Conservation (phyloP, 2,797 vertebrate genomes). For the Mormyrops attenuatus region DNA sequence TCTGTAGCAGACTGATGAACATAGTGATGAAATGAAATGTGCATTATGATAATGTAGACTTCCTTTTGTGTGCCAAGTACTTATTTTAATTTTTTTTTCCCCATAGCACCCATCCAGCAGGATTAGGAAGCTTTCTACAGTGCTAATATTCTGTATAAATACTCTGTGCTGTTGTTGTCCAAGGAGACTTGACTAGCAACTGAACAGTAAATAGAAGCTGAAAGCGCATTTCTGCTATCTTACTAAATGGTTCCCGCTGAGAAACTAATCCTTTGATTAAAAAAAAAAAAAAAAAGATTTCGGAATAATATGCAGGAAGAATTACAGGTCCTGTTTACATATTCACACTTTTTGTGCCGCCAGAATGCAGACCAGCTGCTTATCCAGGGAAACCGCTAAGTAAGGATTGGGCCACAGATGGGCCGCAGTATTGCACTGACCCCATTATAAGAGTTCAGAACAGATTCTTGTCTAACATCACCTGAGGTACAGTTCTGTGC, state of each 20-base stretch:
- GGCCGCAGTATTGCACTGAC: not conserved
- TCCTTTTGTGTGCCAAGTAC: not conserved
- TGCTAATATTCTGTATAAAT: not conserved
- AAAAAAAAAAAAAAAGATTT: not conserved
- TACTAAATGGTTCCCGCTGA: not conserved
- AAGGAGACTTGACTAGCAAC: not conserved
- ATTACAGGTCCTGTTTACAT: not conserved
- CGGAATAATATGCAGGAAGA: not conserved
- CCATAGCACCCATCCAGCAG: not conserved
- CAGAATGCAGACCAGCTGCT: not conserved
- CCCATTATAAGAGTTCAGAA: not conserved
- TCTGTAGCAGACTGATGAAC: not conserved
- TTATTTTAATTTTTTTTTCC: not conserved
- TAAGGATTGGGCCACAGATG: not conserved
- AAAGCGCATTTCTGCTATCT: not conserved
- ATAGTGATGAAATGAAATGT: not conserved
- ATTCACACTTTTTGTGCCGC: not conserved
- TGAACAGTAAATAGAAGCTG: not conserved
- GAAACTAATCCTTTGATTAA: not conserved
- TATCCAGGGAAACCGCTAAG: not conserved
- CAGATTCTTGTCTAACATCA: not conserved
- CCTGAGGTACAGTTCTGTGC: not conserved
- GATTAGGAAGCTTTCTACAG: not conserved
- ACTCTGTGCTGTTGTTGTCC: not conserved
- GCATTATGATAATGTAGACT: not conserved